These are phyloP conservation scores for Chesias legatella DNA, from an alignment of 2,888 invertebrate species.

Conservation along the genomic window DNA sequence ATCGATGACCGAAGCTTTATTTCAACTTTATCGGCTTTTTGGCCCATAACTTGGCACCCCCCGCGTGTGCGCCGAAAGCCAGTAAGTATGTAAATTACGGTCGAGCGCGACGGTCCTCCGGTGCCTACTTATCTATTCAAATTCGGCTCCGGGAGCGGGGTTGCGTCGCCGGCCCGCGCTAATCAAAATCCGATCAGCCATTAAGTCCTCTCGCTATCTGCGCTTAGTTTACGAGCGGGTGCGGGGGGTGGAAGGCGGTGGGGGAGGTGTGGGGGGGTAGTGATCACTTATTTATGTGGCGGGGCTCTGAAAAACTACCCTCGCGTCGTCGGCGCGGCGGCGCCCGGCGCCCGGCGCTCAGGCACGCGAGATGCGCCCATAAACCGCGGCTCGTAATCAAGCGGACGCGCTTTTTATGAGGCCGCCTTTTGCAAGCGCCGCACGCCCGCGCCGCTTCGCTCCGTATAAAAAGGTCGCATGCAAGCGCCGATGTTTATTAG, in stretches of 20 bases:
- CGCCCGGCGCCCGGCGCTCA: conserved; percentile 32
- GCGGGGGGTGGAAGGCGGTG: conserved; percentile 37
- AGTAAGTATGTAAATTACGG: conserved; percentile 81
- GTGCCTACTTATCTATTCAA: conserved; percentile 80
- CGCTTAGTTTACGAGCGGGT: conserved; percentile 76
- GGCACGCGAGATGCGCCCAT: conserved; percentile 55
- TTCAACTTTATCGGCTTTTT: conserved; percentile 77
- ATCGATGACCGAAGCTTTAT: conserved; percentile 75
- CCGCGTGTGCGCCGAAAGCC: conserved; percentile 72
- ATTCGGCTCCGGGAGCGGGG: conserved; percentile 71
- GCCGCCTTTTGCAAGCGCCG: conserved; percentile 57
- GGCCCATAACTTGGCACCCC: conserved; percentile 75
- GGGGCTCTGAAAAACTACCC: conserved; percentile 75
- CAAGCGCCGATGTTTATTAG: no score
- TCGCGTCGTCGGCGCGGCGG: conserved; percentile 50
- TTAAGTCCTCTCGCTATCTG: conserved; percentile 79
- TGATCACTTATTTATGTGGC: conserved; percentile 78
- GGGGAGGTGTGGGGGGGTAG: conserved; percentile 43
- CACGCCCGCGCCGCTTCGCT: no score
- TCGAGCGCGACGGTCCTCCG: conserved; percentile 74
- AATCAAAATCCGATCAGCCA: conserved; percentile 81
- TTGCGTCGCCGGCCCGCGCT: conserved; percentile 76
- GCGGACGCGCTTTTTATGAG: conserved; percentile 74
- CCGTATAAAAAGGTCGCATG: conserved; percentile 47
- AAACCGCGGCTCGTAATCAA: conserved; percentile 73